Base-by-base conservation (phyloP, 1,140 invertebrate species). In the Rhopalosiphum maidis region DNA sequence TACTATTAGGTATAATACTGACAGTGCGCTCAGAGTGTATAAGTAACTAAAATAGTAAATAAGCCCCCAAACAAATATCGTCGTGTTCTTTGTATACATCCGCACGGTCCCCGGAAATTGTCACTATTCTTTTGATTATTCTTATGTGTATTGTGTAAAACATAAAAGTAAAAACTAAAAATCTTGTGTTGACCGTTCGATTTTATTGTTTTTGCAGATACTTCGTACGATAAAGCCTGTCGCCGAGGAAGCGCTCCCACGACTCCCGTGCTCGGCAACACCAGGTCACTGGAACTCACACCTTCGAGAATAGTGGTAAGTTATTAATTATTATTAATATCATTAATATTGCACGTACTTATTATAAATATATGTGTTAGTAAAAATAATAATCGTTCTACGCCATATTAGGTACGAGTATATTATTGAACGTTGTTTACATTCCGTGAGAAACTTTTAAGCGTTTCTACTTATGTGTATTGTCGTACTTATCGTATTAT, bases 151-250 rank as follows among this genome's bases (percentile, higher is more conserved):
- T n/a, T n/a, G 30, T n/a, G 11, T n/a, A 6, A n/a, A 68, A n/a
- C 7, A 3, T 68, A 68, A 68, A 68, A 60, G 25, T 8, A 15
- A 30, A 30, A 68, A 30, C 3, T 0, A 23, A 77, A n/a, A 77
- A 21, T n/a, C 18, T n/a, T 18, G 15, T 6, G n/a, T 77, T 77
- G 60, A 77, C 60, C 60, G 15, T 90, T 90, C 15, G 37, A 60
- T 90, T 60, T 55, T 55, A 25, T 90, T 2, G 95, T 95, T 94
- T 95, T 96, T 97, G 51, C 96, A 98, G 98, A 98, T 95, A 98
- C 98, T 94, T 98, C 97, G 94, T 98, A 98, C 95, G 98, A 98
- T 95, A 98, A 98, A 95, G 97, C 97, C 95, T 98, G 97, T 95
- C 96, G 97, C 94, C 96, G 98, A 94, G 97, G 97, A 83, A 98